Evolutionary conservation across 2,113 vertebrate genomes (phyloP).

Genomic region (Taurulus bubalis): DNA sequence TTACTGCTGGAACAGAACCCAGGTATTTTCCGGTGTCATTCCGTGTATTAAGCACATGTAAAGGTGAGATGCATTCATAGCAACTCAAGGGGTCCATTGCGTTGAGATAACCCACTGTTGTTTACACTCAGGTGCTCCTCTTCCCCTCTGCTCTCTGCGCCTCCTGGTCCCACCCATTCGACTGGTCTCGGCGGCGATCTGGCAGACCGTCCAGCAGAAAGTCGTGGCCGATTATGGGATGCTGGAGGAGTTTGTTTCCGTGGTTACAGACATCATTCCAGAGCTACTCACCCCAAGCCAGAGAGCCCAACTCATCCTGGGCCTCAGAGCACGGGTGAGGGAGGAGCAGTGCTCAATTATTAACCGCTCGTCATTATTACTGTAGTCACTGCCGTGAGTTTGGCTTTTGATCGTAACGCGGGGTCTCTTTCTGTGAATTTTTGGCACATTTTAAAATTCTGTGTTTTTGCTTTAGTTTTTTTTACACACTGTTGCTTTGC

Average conservation of each 20-base stretch:
- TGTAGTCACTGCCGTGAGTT: not conserved
- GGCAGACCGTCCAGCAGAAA: conserved; percentile 76
- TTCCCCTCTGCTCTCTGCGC: conserved; percentile 55
- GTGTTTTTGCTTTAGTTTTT: no score
- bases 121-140: conserved; percentile 26
- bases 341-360: not conserved
- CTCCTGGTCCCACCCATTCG: conserved; percentile 71
- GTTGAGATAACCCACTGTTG: not conserved
- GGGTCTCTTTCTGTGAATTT: not conserved
- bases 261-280: conserved; percentile 75
- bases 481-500: not conserved
- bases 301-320: conserved; percentile 78
- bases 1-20: not conserved
- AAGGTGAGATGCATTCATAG: not conserved
- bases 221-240: conserved; percentile 74
- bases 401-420: not conserved
- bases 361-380: not conserved
- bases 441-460: no score
- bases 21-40: not conserved
- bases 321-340: conserved; percentile 83
- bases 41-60: not conserved
- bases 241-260: conserved; percentile 80
- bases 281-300: conserved; percentile 77
- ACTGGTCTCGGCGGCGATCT: conserved; percentile 75
- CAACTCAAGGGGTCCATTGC: not conserved